Evolutionary conservation across 2,797 vertebrate species (phyloP).

Genomic region (Acomys russatus): DNA sequence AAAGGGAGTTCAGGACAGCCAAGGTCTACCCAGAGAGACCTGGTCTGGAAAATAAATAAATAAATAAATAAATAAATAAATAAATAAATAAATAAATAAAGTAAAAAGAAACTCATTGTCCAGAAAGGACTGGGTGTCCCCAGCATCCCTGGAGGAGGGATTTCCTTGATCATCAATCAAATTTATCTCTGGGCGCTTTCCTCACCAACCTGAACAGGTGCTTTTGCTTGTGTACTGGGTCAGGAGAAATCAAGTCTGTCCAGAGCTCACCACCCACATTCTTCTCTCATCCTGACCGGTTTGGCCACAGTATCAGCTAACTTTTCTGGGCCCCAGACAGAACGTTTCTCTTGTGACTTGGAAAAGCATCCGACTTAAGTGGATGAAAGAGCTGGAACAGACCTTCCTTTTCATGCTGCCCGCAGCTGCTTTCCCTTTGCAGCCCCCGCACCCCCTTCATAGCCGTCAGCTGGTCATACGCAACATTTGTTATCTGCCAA

Average conservation of each 20-base stretch:
- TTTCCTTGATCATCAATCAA: conserved; percentile 33
- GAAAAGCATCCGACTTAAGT: neutral
- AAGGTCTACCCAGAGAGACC: too few relatives aligned
- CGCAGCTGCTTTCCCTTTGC: conserved; percentile 22
- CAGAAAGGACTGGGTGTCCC: neutral
- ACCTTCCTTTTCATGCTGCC: neutral
- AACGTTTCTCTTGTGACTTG: conserved; percentile 68
- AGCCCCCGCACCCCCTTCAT: neutral
- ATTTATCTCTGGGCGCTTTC: conserved; percentile 10
- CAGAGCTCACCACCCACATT: neutral
- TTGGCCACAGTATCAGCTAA: conserved; percentile 62
- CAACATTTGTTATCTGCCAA: conserved; percentile 60
- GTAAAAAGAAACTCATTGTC: neutral
- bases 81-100: too few relatives aligned
- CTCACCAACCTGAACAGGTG: conserved; percentile 36
- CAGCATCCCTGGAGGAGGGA: neutral
- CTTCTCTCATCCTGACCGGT: conserved; percentile 45
- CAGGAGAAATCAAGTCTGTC: conserved; percentile 27
- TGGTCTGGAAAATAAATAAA: too few relatives aligned
- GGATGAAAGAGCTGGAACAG: conserved; percentile 54
- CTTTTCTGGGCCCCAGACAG: neutral
- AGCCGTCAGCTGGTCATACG: conserved; percentile 59
- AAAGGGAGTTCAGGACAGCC: too few relatives aligned
- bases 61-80: too few relatives aligned
- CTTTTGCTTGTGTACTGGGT: conserved; percentile 45